Evolutionary conservation across 2,113 vertebrate species (phyloP), one percentile per base, ranked within the genome.

Genomic region (Hystrix brachyura): DNA sequence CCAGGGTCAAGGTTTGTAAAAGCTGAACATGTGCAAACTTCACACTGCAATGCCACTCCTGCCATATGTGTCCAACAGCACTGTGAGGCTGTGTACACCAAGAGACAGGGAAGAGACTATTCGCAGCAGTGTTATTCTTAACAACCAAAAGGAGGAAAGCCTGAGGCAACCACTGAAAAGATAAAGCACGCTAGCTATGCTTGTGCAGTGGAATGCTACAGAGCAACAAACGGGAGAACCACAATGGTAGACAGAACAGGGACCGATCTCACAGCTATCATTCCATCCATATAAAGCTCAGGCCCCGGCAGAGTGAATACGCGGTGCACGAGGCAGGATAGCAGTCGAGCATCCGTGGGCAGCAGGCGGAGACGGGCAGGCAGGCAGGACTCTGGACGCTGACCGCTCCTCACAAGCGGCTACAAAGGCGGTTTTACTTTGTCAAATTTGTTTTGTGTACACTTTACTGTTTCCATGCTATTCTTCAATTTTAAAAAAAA

Each of bases 101-200:
- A 67, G 38, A 95, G 32, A 96, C 27, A 51, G 3, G 2, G 5
- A n/a, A 78, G 74, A 79, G n/a, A 90, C 62, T 65, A 87, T n/a
- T 81, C 14, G 59, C 5, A 86, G 53, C 74, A 96, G 14, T 48
- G 59, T 88, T 83, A 83, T 48, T 90, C 38, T 90, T 69, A 69
- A 71, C 8, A 78, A 29, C 29, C 59, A 57, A 85, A 92, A 53
- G 34, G 89, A 57, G 81, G 90, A 84, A 94, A 81, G 81, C 13
- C 29, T 23, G 79, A 57, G 29, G 43, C 53, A 96, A 62, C 12
- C 65, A 96, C 0, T 7, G n/a, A 90, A 38, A 51, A 53, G 29
- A 55, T 27, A 67, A 69, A 79, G 62, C 43, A 18, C 38, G 25
- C 92, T 23, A 55, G 25, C 92, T 23, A 55, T 29, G 34, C 43